These are phyloP conservation scores for Pyrochroa serraticornis DNA, from an alignment of 2,888 invertebrate species.

Conservation along the genomic window DNA sequence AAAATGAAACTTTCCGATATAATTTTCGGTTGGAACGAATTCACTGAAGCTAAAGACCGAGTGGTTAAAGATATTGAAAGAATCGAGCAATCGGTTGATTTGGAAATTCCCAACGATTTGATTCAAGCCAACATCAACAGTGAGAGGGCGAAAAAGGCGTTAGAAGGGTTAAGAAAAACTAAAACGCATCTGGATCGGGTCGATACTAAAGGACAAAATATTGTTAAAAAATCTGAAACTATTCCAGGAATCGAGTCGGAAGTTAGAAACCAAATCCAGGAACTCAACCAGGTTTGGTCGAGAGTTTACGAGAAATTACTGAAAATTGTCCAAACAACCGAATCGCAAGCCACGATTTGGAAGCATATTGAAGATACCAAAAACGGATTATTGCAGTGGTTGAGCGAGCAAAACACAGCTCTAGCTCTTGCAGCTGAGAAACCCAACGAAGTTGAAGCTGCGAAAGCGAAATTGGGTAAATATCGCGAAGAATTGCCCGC, in stretches of 20 bases:
- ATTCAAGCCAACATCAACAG: slow-evolving; percentile 72
- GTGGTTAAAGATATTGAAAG: slow-evolving; percentile 73
- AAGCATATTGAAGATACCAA: slow-evolving; percentile 88
- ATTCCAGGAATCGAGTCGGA: slow-evolving; percentile 70
- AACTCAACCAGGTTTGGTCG: slow-evolving; percentile 72
- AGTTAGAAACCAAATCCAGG: slow-evolving; percentile 65
- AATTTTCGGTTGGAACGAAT: slow-evolving; percentile 75
- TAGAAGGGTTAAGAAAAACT: slow-evolving; percentile 76
- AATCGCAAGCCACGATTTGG: slow-evolving; percentile 92
- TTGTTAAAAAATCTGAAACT: slow-evolving; percentile 72
- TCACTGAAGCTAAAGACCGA: slow-evolving; percentile 74
- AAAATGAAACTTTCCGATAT: slow-evolving; percentile 76
- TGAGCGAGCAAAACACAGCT: slow-evolving; percentile 79
- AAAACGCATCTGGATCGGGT: slow-evolving; percentile 79
- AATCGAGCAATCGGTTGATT: slow-evolving; percentile 69
- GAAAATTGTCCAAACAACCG: slow-evolving; percentile 78
- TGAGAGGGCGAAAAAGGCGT: slow-evolving; percentile 77
- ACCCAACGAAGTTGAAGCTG: slow-evolving; percentile 80
- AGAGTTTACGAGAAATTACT: slow-evolving; percentile 73
- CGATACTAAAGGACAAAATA: slow-evolving; percentile 75
- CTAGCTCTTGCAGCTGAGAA: slow-evolving; percentile 78
- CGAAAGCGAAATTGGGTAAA: slow-evolving; percentile 77
- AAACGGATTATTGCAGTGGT: slow-evolving; percentile 82
- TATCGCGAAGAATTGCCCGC: slow-evolving; percentile 86
- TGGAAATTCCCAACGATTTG: slow-evolving; percentile 74